Evolutionary conservation across 2,113 vertebrate species (phyloP).

Genomic region (Oncorhynchus masou): DNA sequence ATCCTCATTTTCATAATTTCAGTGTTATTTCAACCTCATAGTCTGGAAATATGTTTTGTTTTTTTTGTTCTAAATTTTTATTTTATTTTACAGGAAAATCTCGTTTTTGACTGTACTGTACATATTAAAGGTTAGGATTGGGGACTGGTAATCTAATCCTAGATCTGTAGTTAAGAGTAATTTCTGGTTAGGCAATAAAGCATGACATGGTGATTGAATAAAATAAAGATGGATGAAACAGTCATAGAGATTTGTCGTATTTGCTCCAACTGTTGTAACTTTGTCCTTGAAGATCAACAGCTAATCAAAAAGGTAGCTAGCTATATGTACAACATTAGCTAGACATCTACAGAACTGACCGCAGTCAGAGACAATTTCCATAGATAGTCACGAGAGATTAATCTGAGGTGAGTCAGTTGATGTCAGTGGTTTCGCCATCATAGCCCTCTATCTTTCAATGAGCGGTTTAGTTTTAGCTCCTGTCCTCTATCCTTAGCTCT

Average conservation of each 20-base stretch:
- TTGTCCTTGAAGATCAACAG: neutral
- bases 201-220: neutral
- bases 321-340: no score
- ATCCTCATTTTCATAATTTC: no score
- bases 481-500: neutral
- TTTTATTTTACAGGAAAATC: no score
- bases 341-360: neutral
- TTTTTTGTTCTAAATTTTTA: no score
- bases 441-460: neutral
- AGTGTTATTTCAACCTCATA: no score
- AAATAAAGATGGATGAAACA: neutral
- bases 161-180: no score
- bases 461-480: neutral
- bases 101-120: constrained; percentile 6
- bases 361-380: neutral
- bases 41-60: no score
- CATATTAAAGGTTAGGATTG: constrained; percentile 8
- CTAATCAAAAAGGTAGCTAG: neutral
- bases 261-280: neutral
- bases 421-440: neutral
- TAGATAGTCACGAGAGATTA: neutral
- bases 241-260: neutral
- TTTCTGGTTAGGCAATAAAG: neutral
- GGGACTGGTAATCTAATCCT: no score
- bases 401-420: neutral